Evolutionary conservation across 2,113 vertebrate genomes (phyloP).

Genomic region (Rhombomys opimus): DNA sequence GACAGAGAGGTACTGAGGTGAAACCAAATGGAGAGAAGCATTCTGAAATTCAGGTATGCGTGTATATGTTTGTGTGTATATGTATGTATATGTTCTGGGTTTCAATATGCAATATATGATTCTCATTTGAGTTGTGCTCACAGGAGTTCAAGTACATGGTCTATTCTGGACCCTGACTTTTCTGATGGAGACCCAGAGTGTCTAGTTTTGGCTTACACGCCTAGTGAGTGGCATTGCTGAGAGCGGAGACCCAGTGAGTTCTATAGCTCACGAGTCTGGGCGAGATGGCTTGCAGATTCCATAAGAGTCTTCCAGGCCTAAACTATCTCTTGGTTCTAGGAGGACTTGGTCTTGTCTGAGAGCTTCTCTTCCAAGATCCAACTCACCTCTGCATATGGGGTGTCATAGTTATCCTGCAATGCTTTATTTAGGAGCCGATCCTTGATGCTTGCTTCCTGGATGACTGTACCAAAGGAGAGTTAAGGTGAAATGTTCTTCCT

Average conservation of each 20-base stretch:
- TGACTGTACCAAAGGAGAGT: background rate
- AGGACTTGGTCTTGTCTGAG: background rate
- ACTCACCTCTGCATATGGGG: background rate
- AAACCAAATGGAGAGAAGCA: background rate
- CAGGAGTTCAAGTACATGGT: background rate
- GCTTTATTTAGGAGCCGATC: background rate
- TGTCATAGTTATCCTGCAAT: background rate
- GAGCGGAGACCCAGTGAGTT: too few species aligned
- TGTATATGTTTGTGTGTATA: too few species aligned
- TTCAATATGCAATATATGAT: background rate
- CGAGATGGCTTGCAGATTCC: background rate
- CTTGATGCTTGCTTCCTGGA: background rate
- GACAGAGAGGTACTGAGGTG: background rate
- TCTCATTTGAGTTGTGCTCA: background rate
- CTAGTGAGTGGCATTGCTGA: background rate
- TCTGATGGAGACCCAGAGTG: background rate
- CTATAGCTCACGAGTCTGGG: background rate
- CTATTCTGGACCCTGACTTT: background rate
- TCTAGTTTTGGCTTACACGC: background rate
- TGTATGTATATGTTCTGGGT: background rate
- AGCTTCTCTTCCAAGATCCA: background rate
- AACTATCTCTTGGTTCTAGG: background rate
- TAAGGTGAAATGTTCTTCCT: background rate
- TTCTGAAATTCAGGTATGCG: background rate
- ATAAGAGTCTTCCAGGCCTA: background rate